Base-by-base conservation (phyloP, 2,888 invertebrate species). In the Coelinius sp. region DNA sequence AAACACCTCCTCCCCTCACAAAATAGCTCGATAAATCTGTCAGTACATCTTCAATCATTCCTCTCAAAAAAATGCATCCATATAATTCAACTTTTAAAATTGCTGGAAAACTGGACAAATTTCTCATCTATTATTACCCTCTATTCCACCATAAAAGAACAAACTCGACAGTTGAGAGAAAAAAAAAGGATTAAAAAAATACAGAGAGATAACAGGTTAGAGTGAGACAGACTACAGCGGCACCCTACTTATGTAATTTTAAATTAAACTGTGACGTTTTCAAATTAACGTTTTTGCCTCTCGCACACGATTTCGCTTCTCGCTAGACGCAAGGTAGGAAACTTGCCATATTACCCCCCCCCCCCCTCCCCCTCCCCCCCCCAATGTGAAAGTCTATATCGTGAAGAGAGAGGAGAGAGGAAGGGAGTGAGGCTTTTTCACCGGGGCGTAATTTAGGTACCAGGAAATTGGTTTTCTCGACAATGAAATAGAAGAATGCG, bases 381-480 rank as follows among this genome's bases (percentile, higher is more conserved):
- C n/a, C n/a, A n/a, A 46, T 22, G 24, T 38, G 38, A 62, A 62
- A 59, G 68, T 46, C 52, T 62, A 41, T 52, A 62, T 59, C 53
- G 46, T 17, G 49, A n/a, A 67, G 53, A 27, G 52, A 38, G 64
- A 31, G 66, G 62, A 49, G 53, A 38, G 46, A 17, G 49, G 56
- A 63, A 41, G 59, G n/a, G n/a, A 67, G 53, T 63, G 71, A 79
- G 77, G 83, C 84, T 86, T 86, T 85, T 86, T 84, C 85, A 80
- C 80, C 82, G 81, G 82, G 81, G 82, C 84, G 86, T 87, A 87
- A 87, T 87, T 87, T 87, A 86, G 87, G 86, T 87, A 86, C 83
- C 86, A 84, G 87, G 87, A 87, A 87, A 87, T 87, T 87, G 87
- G 87, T 87, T 87, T 87, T 87, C 86, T 87, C 86, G 85, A 87